Base-by-base conservation (phyloP, 2,888 invertebrate genomes). In the Thalpophila matura region DNA sequence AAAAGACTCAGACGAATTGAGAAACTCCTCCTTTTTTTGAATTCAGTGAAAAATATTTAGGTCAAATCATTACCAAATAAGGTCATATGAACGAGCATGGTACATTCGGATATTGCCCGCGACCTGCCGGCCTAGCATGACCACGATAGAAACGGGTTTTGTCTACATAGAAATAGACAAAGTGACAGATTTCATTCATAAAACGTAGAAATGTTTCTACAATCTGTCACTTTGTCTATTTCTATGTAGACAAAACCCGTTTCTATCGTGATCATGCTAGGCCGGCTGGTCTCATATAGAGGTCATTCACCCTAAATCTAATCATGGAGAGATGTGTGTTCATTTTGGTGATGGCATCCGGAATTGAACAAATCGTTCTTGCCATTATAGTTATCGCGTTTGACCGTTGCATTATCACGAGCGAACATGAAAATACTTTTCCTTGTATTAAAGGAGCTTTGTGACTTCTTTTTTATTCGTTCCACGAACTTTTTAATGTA, bases 301-400 rank as follows among this genome's bases (percentile, higher is more conserved):
- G 58, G 42, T 64, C 14, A 33, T 43, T 49, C 26, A 27, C 47
- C 43, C 31, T 38, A 49, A 68, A 64, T 68, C 35, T 57, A 64
- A 68, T 68, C 58, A 68, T 68, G 58, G 29, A 20, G 10, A 35
- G 14, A 66, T 49, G 57, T 49, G 57, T 16, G 55, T 33, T 42
- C 57, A 47, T 31, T 18, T 12, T n/a, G 4, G 20, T 10, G 20
- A 46, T 45, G 16, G 7, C 9, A 9, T 31, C 24, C 26, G 47
- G 16, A 16, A 46, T 55, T 18, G 12, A 12, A 20, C 7, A 18
- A 43, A 46, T 29, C 20, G 12, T 14, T 42, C 35, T 35, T 9
- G 29, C n/a, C 5, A 20, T 47, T 49, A 57, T 4, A 26, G 18
- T 18, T 38, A 46, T 61, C 2, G 47, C 3, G 16, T 29, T 42